Base-by-base conservation (phyloP, 2,888 invertebrate genomes). In the Agrotis clavis region DNA sequence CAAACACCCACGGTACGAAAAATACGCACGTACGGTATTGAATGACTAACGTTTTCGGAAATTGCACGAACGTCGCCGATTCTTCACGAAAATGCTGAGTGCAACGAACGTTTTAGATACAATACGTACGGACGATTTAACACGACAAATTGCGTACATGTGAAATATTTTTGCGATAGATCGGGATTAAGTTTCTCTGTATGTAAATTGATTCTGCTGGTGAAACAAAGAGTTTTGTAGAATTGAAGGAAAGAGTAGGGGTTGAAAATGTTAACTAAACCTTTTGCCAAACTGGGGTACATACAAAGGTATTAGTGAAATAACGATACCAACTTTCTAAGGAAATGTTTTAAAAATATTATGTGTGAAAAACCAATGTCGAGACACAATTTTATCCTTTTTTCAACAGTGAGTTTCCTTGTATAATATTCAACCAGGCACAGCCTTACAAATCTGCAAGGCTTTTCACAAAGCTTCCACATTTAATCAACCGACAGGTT, bases 81-180 rank as follows among this genome's bases (percentile, higher is more conserved):
- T 74, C 67, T 80, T 79, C 65, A 75, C 70, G 79, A 82, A 79
- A 84, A 73, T 60, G 66, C 71, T 80, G 89, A 87, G 91, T 88
- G 90, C 91, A 90, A 89, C 84, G 90, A 86, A 91, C 91, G 89
- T 67, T 81, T 86, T 84, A 86, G 82, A 70, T 81, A 77, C 79
- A 83, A 63, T 84, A 82, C 83, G 84, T 81, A 83, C 83, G 76
- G 79, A 84, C 86, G 83, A 88, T 90, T 90, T 85, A 86, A 83
- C 85, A 59, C 70, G 61, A 74, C 71, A 81, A 86, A 85, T 79
- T 77, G 85, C 78, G 65, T 75, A 67, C 66, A 74, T 71, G 86
- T 81, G 69, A 81, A 66, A 75, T 79, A 81, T 80, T 77, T 75
- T 71, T 47, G 54, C 59, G 25, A 82, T 79, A 66, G 69, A 65